Evolutionary conservation across 2,888 invertebrate genomes (phyloP).

Genomic region (Nomada fucata): DNA sequence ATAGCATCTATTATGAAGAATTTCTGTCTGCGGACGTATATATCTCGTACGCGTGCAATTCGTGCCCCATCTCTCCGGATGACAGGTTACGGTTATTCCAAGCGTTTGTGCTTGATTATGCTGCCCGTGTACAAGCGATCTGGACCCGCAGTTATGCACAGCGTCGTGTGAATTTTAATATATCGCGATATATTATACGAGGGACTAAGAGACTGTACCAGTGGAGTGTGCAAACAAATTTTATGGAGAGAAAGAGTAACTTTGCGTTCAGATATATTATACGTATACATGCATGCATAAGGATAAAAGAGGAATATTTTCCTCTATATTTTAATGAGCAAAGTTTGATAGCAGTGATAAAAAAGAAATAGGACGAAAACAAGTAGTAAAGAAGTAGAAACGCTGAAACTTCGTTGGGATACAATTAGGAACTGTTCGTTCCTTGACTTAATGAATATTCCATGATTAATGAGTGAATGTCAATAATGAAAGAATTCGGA

Average conservation of each 20-base stretch:
- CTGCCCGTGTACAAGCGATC: not conserved
- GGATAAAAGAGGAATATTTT: too few species aligned
- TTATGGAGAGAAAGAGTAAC: too few species aligned
- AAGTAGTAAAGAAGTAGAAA: too few species aligned
- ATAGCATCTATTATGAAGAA: conserved; percentile 62
- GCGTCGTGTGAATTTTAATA: not conserved
- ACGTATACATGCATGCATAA: too few species aligned
- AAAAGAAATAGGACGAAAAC: too few species aligned
- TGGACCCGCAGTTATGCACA: not conserved
- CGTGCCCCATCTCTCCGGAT: not conserved
- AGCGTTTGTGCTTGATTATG: conserved; percentile 1
- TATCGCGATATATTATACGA: not conserved
- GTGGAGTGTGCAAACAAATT: too few species aligned
- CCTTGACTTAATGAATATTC: not conserved
- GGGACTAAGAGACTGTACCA: too few species aligned
- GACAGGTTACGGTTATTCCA: not conserved
- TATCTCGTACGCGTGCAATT: not conserved
- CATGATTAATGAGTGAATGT: not conserved
- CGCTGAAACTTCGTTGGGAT: too few species aligned
- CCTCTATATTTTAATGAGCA: too few species aligned
- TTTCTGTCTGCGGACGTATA: conserved; percentile 22
- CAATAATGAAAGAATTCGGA: not conserved
- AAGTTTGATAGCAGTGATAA: too few species aligned
- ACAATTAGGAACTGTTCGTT: too few species aligned
- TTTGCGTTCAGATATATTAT: too few species aligned